phyloP scores from a whole-genome alignment of 1,140 invertebrate species.

The Drosophila nikananu region DNA sequence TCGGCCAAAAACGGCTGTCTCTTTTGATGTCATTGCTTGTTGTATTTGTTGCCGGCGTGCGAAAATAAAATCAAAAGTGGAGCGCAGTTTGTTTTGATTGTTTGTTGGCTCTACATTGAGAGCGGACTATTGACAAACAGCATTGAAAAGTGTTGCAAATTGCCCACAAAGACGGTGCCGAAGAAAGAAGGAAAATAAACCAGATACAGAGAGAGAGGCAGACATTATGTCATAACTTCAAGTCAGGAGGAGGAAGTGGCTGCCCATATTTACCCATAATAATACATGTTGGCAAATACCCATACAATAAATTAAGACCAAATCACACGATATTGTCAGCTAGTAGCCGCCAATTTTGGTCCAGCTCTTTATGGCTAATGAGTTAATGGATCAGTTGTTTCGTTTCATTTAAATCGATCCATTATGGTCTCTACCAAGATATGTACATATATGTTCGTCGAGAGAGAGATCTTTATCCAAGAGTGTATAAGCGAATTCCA shows the following conservation, averaged over 20 bases:
- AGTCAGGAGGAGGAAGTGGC: constrained; percentile 49
- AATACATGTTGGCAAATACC: constrained; percentile 17
- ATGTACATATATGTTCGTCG: background rate
- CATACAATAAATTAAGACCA: constrained; percentile 35
- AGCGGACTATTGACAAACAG: constrained; percentile 64
- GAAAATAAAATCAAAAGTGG: constrained; percentile 70
- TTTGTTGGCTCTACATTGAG: constrained; percentile 26
- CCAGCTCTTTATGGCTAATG: constrained; percentile 42
- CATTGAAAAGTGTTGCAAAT: constrained; percentile 70
- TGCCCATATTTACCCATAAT: constrained; percentile 62
- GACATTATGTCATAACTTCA: constrained; percentile 48
- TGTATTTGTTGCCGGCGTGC: constrained; percentile 54
- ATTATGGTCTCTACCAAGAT: constrained; percentile 21
- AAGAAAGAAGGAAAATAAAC: constrained; percentile 16
- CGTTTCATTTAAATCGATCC: constrained; percentile 10
- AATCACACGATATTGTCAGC: constrained; percentile 38
- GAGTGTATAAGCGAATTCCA: constrained; percentile 20
- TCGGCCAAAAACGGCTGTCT: constrained; percentile 48
- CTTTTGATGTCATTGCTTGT: constrained; percentile 60
- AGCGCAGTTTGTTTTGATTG: constrained; percentile 71
- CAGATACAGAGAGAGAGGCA: constrained; percentile 11
- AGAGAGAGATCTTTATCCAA: constrained; percentile 24
- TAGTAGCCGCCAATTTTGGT: constrained; percentile 31
- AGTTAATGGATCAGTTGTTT: constrained; percentile 44
- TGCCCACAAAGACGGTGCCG: constrained; percentile 26